phyloP scores from a whole-genome alignment of 2,888 invertebrate species.

The Chesias legatella region DNA sequence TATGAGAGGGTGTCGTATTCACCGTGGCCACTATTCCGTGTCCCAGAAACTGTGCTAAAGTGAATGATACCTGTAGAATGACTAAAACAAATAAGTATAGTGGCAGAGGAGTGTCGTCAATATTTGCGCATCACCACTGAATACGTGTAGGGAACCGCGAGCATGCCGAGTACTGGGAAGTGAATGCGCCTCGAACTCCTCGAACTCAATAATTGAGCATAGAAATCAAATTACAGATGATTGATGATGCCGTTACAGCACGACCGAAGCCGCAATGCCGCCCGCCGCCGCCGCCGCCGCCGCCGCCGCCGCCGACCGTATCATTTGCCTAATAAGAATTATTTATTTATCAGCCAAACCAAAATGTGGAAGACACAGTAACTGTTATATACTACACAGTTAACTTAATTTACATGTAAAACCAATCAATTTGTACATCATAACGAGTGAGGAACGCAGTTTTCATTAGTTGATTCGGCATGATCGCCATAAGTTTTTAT shows the following conservation, averaged over 20 bases:
- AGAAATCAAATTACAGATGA: constrained; percentile 80
- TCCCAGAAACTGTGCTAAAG: constrained; percentile 11
- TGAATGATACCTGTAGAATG: constrained; percentile 15
- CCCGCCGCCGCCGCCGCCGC: too few relatives aligned
- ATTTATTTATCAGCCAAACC: constrained; percentile 34
- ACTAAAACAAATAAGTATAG: constrained; percentile 16
- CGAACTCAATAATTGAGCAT: constrained; percentile 79
- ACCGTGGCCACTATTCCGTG: constrained; percentile 14
- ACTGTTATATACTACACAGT: constrained; percentile 22
- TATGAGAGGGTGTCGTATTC: constrained; percentile 16
- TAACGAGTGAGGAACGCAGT: constrained; percentile 10
- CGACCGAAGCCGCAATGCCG: constrained; percentile 72
- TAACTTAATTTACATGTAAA: constrained; percentile 23
- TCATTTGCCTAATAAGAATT: constrained; percentile 73
- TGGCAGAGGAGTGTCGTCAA: constrained; percentile 24
- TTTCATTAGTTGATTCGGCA: constrained; percentile 10
- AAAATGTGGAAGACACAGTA: constrained; percentile 24
- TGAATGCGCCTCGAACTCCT: constrained; percentile 67
- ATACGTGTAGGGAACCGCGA: constrained; percentile 43
- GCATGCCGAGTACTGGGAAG: constrained; percentile 54
- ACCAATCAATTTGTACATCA: constrained; percentile 16
- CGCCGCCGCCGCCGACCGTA: constrained; percentile 67
- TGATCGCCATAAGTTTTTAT: constrained; percentile 23
- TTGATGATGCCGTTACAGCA: constrained; percentile 79
- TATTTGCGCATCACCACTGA: constrained; percentile 33